phyloP scores from a whole-genome alignment of 2,113 vertebrate species.

The Gambusia affinis region DNA sequence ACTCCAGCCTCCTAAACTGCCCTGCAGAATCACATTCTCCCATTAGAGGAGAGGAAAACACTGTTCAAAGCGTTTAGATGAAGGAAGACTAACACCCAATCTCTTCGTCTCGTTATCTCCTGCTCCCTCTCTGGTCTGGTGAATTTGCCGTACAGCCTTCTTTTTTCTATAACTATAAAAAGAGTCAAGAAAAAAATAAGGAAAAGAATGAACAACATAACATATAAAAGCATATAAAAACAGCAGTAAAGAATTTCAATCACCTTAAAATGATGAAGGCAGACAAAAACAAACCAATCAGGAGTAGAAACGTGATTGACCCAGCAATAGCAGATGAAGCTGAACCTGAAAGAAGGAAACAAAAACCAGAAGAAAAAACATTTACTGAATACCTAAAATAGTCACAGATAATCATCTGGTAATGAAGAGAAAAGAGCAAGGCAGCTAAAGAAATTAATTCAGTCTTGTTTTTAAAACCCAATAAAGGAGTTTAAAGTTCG shows the following conservation, averaged over 20 bases:
- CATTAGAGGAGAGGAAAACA: neutral
- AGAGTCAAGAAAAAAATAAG: neutral
- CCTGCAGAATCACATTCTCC: no score
- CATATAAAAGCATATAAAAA: no score
- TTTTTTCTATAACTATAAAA: neutral
- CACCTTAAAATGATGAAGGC: slow-evolving; percentile 22
- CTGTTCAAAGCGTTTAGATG: neutral
- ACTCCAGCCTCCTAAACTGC: no score
- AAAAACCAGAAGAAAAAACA: neutral
- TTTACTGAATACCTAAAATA: neutral
- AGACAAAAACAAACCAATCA: neutral
- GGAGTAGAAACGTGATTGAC: neutral
- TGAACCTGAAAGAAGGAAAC: neutral
- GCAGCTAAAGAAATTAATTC: neutral
- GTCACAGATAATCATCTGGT: neutral
- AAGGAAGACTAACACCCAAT: neutral
- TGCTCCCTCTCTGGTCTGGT: neutral
- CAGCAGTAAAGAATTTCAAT: neutral
- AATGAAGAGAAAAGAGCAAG: neutral
- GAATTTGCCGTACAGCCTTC: neutral
- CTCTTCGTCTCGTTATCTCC: slow-evolving; percentile 1
- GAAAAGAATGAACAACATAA: neutral
- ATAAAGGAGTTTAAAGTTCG: no score
- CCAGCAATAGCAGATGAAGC: neutral
- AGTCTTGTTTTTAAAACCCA: neutral